Conservation (phyloP, 2,888 invertebrate species). For the Tuberolachnus salignus region DNA sequence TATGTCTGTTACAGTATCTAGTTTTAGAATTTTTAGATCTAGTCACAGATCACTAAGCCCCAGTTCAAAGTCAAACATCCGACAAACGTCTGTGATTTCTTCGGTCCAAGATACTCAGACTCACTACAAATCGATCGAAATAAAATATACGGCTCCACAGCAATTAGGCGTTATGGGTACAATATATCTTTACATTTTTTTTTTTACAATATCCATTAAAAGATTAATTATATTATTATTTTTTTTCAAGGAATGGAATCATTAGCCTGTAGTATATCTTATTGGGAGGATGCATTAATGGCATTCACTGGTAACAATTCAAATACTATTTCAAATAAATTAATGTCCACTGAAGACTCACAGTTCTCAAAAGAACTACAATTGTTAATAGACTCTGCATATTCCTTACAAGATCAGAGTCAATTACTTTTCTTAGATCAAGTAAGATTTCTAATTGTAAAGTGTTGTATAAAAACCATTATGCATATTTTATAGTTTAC, state of each 20-base stretch:
- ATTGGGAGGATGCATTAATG: conserved; percentile 93
- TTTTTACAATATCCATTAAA: too few species aligned
- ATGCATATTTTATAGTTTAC: too few species aligned
- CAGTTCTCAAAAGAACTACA: conserved; percentile 84
- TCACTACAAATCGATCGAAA: conserved; percentile 51
- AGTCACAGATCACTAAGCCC: conserved; percentile 58
- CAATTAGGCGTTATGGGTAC: conserved; percentile 79
- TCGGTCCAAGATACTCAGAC: conserved; percentile 71
- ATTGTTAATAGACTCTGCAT: conserved; percentile 69
- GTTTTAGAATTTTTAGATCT: conserved; percentile 52
- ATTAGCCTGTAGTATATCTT: conserved; percentile 86
- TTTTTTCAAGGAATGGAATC: conserved; percentile 82
- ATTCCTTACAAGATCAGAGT: conserved; percentile 71
- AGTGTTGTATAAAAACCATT: too few species aligned
- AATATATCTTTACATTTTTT: background rate
- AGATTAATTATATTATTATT: background rate
- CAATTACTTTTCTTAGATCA: conserved; percentile 84
- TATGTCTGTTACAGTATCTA: conserved; percentile 33
- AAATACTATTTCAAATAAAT: conserved; percentile 67
- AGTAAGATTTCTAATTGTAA: conserved; percentile 60
- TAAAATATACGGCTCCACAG: conserved; percentile 73
- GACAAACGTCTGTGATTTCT: conserved; percentile 66
- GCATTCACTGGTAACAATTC: conserved; percentile 72
- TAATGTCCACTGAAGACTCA: conserved; percentile 85
- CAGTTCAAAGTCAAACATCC: conserved; percentile 59